Evolutionary conservation across 2,113 vertebrate species (phyloP), one percentile per base, ranked within the genome.

Genomic region (Cryptotis parvus): DNA sequence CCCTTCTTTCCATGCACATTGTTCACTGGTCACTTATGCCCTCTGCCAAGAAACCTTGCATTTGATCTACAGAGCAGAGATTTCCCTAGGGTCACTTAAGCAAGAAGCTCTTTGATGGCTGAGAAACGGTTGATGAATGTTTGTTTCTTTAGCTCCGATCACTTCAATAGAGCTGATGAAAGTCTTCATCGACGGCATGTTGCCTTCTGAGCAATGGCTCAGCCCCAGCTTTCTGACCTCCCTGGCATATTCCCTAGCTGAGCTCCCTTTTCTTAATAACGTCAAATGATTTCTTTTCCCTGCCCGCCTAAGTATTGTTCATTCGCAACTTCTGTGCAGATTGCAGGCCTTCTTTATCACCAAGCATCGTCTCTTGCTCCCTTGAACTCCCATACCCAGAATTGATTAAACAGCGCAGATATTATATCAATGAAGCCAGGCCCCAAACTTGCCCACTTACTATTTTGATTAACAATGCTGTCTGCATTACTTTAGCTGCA

Each of bases 351-450:
- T 20, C 1, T 35, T 84, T 26, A 11, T 73, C 6, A 39, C 2
- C 33, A 24, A 58, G 1, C 4, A 52, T 37, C 43, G 45, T 43
- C 20, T 33, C 35, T 39, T 58, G 24, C 16, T 84, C 52, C 20
- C 74, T 33, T 58, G 20, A 82, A 66, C 1, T 4, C 2, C 80
- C 63, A 52, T 22, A 31, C 35, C 4, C 3, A 52, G 35, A 72
- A 4, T 1, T n/a, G 18, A 2, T 52, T 55, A 52, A 0, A 15
- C 0, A 41, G 3, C 8, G 43, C 18, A 24, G 9, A 4, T n/a
- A 20, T 37, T 26, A 22, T 1, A 4, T 4, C 31, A 7, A 39
- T 20, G 0, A 3, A 37, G 15, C 11, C 33, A 24, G 4, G 9
- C 31, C 29, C 11, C 37, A 74, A 72, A 73, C 4, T 12, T 9